phyloP scores from a whole-genome alignment of 2,797 vertebrate species.

The Nyctalus aviator region DNA sequence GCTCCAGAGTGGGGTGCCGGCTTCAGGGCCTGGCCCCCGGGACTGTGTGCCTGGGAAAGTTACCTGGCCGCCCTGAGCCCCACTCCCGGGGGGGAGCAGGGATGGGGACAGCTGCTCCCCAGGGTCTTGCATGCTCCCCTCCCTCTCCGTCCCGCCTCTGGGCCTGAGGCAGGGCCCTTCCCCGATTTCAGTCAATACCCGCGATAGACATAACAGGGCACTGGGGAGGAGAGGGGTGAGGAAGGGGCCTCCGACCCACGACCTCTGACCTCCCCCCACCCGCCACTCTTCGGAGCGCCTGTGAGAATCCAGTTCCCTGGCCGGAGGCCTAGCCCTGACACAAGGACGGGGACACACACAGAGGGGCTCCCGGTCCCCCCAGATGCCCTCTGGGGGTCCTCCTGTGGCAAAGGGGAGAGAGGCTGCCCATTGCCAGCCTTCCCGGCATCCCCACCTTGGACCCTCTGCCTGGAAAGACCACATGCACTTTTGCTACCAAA shows the following conservation, averaged over 20 bases:
- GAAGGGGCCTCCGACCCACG: background rate
- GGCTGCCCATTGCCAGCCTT: background rate
- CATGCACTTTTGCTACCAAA: background rate
- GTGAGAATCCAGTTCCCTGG: background rate
- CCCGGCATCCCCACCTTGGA: background rate
- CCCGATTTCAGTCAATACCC: conserved; percentile 31
- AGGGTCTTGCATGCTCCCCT: fast-evolving
- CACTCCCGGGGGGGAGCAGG: background rate
- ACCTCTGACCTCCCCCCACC: conserved; percentile 48
- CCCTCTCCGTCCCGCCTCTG: background rate
- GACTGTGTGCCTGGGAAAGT: background rate
- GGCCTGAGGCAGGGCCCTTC: background rate
- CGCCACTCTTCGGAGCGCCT: background rate
- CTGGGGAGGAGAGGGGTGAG: conserved; percentile 55
- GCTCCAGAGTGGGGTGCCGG: background rate
- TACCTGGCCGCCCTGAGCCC: background rate
- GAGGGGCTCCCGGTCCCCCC: background rate
- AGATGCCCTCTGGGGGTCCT: background rate
- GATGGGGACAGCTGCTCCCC: background rate
- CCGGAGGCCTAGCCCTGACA: background rate
- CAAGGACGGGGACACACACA: background rate
- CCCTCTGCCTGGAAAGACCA: background rate
- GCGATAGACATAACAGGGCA: conserved; percentile 62
- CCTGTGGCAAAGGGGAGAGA: background rate
- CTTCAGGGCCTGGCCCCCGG: background rate